These are phyloP conservation scores for Pristis pectinata DNA, from an alignment of 2,797 vertebrate species.

Conservation along the genomic window DNA sequence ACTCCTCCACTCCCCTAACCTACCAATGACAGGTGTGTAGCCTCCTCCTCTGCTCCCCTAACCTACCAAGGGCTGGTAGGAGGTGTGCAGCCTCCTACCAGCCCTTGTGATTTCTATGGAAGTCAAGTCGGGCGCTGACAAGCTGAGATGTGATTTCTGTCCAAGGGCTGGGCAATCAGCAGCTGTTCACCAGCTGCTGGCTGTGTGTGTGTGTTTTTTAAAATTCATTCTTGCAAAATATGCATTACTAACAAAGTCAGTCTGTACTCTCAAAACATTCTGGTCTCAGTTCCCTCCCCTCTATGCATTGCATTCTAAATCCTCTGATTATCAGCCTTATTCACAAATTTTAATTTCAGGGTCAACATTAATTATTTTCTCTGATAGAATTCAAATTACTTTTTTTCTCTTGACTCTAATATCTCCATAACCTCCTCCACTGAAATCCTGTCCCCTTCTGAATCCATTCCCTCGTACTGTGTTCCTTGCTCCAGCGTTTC, in stretches of 20 bases:
- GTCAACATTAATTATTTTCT: neutral
- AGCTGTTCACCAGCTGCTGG: conserved; percentile 23
- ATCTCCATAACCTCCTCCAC: neutral
- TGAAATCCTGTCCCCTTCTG: neutral
- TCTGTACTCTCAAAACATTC: neutral
- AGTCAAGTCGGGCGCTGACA: neutral
- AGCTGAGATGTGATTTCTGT: neutral
- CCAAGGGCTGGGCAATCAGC: neutral
- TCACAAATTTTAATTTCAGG: neutral
- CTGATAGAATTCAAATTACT: neutral
- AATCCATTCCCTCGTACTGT: neutral
- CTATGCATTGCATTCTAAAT: too few relatives aligned
- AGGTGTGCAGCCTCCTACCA: neutral
- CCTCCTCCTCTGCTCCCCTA: too few relatives aligned
- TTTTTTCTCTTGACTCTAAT: neutral
- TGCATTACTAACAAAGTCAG: conserved; percentile 9
- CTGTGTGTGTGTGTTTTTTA: neutral
- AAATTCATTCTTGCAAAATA: neutral
- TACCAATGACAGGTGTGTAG: too few relatives aligned
- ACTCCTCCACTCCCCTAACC: too few relatives aligned
- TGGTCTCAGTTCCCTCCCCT: too few relatives aligned
- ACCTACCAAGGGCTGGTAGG: too few relatives aligned
- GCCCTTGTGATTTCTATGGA: neutral
- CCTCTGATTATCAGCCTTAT: neutral
- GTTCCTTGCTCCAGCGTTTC: neutral